These are phyloP conservation scores for Crocallis elinguaria DNA, from an alignment of 2,888 invertebrate species.

Conservation along the genomic window DNA sequence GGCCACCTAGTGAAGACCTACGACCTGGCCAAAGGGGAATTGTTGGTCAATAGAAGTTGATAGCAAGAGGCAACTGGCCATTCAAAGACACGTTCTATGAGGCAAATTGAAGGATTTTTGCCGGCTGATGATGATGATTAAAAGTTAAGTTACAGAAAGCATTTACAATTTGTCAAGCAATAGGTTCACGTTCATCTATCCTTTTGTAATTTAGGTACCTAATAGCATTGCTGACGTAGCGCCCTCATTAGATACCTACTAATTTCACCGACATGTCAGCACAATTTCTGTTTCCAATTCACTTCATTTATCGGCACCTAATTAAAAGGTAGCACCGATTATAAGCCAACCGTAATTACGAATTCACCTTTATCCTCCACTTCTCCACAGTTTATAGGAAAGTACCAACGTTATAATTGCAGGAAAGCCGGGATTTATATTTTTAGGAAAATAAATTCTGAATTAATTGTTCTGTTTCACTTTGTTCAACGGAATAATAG, in stretches of 20 bases:
- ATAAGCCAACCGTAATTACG: constrained; percentile 21
- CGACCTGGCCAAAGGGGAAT: too few species aligned
- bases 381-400: constrained; percentile 19
- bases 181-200: too few species aligned
- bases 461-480: constrained; percentile 29
- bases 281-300: constrained; percentile 1
- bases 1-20: too few species aligned
- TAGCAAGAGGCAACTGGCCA: too few species aligned
- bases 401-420: constrained; percentile 25
- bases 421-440: constrained; percentile 23
- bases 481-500: constrained; percentile 28
- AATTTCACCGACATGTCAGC: neutral
- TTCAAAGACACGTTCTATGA: too few species aligned
- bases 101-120: too few species aligned
- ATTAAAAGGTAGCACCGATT: constrained; percentile 20
- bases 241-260: neutral
- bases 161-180: too few species aligned
- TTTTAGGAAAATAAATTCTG: constrained; percentile 27
- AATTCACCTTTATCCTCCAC: constrained; percentile 22
- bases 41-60: too few species aligned
- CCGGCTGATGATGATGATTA: too few species aligned
- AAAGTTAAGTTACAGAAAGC: too few species aligned
- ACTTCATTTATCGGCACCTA: constrained; percentile 19
- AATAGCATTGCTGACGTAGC: too few species aligned
- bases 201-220: too few species aligned